phyloP scores from a whole-genome alignment of 1,140 invertebrate genomes.

The Adoxophyes honmai region DNA sequence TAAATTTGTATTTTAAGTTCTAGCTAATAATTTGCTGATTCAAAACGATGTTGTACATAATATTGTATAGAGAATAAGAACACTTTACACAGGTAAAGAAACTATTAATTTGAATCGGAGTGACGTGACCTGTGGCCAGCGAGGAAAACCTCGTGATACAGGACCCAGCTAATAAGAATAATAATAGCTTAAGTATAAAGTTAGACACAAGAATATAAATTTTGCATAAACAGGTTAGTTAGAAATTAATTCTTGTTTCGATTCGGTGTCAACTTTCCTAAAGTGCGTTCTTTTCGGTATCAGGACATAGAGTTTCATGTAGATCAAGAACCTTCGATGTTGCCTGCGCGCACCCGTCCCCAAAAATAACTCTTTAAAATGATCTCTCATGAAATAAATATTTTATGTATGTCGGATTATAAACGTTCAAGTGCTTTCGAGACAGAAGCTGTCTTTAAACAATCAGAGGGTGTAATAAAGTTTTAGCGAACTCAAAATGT shows the following conservation, averaged over 20 bases:
- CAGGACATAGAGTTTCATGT: background rate
- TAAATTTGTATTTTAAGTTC: conserved; percentile 63
- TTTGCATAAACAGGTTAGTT: conserved; percentile 50
- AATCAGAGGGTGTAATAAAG: conserved; percentile 33
- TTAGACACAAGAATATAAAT: conserved; percentile 50
- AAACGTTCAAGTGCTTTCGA: conserved; percentile 59
- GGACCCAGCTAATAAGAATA: conserved; percentile 23
- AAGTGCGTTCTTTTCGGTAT: background rate
- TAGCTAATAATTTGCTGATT: conserved; percentile 41
- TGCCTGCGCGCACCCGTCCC: background rate
- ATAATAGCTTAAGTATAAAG: conserved; percentile 25
- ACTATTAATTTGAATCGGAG: conserved; percentile 7
- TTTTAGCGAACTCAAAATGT: conserved; percentile 32
- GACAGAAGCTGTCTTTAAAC: conserved; percentile 69
- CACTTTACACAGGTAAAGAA: conserved; percentile 32
- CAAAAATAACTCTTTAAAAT: background rate
- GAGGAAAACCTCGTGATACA: conserved; percentile 18
- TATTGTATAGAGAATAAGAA: conserved; percentile 30
- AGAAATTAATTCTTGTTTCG: conserved; percentile 48
- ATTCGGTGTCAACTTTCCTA: background rate
- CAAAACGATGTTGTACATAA: conserved; percentile 61
- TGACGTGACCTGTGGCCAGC: background rate
- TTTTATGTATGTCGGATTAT: background rate
- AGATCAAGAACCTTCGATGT: too few species aligned
- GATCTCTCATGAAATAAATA: background rate